Evolutionary conservation across 2,888 invertebrate genomes (phyloP), one percentile per base, ranked within the genome.

Genomic region (Sphaerolaimus hirsutus): DNA sequence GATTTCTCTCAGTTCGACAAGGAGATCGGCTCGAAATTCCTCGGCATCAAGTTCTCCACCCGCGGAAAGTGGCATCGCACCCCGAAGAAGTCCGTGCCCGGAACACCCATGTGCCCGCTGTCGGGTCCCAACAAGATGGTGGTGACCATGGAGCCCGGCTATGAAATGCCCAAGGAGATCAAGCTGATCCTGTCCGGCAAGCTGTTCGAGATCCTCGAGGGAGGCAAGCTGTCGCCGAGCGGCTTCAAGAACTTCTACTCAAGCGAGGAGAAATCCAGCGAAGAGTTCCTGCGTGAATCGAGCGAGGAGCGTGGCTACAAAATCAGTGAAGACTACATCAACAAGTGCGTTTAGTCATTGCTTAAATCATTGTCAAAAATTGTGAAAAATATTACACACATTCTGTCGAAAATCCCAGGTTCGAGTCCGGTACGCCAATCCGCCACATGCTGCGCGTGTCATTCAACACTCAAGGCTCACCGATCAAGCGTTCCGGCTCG

Each of bases 41-140:
- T 49, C 46, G 55, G 55, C 46, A 48, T 53, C 29, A 48, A 51
- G 3, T 19, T 50, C 26, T 24, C 24, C 25, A 17, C 42, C 26
- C 45, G 35, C 22, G 48, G 46, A 10, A 23, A 35, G 10, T 41
- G 35, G 29, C 49, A 49, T 22, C 36, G 38, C 17, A 41, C 45
- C 29, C 48, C 45, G 3, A 14, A 25, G 27, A 19, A 14, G 40
- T 12, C 17, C 17, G 10, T 24, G n/a, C 17, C 21, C 25, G 25
- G 19, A n/a, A 24, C 45, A 14, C 49, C 49, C 2, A 14, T 44
- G 29, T 23, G 43, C 35, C 46, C 47, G 14, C 29, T 50, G 19
- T 41, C 47, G 14, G 50, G 50, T 17, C 47, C 49, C 42, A 50
- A 50, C 49, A 26, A 46, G 21, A 17, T 46, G 27, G 17, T 24